Evolutionary conservation across 1,140 invertebrate genomes (phyloP).

Genomic region (Pseudomyrmex gracilis): DNA sequence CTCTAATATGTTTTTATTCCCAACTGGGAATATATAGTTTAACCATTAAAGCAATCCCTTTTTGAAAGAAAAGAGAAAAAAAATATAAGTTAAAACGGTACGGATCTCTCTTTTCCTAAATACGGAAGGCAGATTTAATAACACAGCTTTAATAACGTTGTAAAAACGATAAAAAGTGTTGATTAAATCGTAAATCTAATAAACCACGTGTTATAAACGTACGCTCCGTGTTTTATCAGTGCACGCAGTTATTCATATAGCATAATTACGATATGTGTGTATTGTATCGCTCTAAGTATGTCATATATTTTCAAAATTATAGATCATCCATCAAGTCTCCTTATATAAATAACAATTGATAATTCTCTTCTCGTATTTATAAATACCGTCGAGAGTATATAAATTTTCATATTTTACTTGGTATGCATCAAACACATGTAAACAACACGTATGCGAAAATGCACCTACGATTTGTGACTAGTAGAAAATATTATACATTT

Average conservation of each 20-base stretch:
- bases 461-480: constrained; percentile 42
- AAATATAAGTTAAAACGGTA: background rate
- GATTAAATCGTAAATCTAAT: constrained; percentile 4
- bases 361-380: too few relatives aligned
- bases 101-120: background rate
- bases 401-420: constrained; percentile 42
- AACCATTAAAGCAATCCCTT: background rate
- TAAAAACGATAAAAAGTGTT: background rate
- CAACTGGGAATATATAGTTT: constrained; percentile 19
- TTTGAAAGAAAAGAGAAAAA: background rate
- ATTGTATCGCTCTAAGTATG: background rate
- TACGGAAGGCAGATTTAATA: background rate
- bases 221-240: background rate
- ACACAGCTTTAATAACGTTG: background rate
- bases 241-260: constrained; percentile 5
- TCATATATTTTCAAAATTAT: background rate
- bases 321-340: too few relatives aligned
- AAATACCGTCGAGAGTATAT: too few relatives aligned
- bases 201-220: background rate
- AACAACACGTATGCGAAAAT: constrained; percentile 42
- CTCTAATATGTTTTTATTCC: constrained; percentile 20
- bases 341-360: too few relatives aligned
- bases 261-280: background rate
- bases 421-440: constrained; percentile 33
- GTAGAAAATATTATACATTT: constrained; percentile 17